Evolutionary conservation across 2,888 invertebrate species (phyloP).

Genomic region (Drosophila anomalipes): DNA sequence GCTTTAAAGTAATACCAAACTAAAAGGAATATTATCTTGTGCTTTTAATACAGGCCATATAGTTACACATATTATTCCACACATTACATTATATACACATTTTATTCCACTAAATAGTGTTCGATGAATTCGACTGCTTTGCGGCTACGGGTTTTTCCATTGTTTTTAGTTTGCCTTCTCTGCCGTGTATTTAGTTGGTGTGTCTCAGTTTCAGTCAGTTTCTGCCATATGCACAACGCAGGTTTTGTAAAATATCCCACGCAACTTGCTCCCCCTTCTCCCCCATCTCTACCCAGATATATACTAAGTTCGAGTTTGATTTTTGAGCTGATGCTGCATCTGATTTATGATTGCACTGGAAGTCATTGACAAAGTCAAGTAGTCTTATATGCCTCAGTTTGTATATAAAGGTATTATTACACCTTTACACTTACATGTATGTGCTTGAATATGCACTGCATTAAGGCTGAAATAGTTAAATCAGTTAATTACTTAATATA

Average conservation of each 20-base stretch:
- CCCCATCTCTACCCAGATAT: neutral
- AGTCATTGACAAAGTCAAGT: conserved; percentile 79
- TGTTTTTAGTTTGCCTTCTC: neutral
- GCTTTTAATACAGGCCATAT: conserved; percentile 1
- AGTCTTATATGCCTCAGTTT: conserved; percentile 42
- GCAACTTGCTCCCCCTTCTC: neutral
- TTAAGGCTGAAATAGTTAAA: conserved; percentile 31
- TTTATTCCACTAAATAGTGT: neutral
- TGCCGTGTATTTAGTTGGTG: conserved; percentile 13
- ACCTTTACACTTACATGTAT: neutral
- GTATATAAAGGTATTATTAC: conserved; percentile 25
- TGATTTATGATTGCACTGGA: conserved; percentile 72
- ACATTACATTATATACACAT: neutral
- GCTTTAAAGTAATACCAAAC: neutral
- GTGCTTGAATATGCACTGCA: conserved; percentile 32
- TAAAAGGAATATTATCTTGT: neutral
- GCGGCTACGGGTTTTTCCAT: neutral
- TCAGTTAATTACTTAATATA: conserved; percentile 38
- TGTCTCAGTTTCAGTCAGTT: conserved; percentile 24
- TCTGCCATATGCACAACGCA: conserved; percentile 26
- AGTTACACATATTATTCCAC: neutral
- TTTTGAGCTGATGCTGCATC: conserved; percentile 34
- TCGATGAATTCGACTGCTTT: neutral
- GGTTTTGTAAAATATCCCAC: conserved; percentile 6
- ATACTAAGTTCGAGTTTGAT: conserved; percentile 25